phyloP scores from a whole-genome alignment of 2,113 vertebrate species.

The Cnemophilus loriae region DNA sequence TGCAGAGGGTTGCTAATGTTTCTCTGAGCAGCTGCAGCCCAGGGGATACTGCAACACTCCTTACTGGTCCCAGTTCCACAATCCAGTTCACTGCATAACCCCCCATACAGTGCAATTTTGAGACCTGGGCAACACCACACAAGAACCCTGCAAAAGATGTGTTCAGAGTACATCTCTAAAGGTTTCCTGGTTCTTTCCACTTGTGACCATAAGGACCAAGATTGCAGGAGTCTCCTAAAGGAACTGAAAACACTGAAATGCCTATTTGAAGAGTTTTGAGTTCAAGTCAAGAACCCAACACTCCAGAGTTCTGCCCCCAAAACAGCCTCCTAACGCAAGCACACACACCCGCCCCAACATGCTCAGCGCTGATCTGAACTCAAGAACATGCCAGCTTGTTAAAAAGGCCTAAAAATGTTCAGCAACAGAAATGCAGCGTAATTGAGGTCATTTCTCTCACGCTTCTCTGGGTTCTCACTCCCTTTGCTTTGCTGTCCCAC shows the following conservation, averaged over 20 bases:
- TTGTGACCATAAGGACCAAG: background rate
- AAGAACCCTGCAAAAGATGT: background rate
- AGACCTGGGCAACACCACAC: background rate
- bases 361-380: background rate
- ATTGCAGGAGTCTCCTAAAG: background rate
- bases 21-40: background rate
- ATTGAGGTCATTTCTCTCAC: slow-evolving; percentile 21
- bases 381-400: background rate
- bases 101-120: accelerated
- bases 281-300: background rate
- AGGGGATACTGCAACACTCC: background rate
- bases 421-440: background rate
- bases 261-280: background rate
- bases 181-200: background rate
- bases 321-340: background rate
- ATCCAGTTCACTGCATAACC: background rate
- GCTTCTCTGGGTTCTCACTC: background rate
- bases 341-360: accelerated
- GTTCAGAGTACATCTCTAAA: background rate
- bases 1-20: background rate
- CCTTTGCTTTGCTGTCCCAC: background rate
- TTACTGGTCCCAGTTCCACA: background rate
- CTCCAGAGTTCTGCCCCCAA: background rate
- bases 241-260: background rate
- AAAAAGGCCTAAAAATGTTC: background rate